Evolutionary conservation across 2,113 vertebrate species (phyloP).

Genomic region (Stomatorhinus ivindoensis): DNA sequence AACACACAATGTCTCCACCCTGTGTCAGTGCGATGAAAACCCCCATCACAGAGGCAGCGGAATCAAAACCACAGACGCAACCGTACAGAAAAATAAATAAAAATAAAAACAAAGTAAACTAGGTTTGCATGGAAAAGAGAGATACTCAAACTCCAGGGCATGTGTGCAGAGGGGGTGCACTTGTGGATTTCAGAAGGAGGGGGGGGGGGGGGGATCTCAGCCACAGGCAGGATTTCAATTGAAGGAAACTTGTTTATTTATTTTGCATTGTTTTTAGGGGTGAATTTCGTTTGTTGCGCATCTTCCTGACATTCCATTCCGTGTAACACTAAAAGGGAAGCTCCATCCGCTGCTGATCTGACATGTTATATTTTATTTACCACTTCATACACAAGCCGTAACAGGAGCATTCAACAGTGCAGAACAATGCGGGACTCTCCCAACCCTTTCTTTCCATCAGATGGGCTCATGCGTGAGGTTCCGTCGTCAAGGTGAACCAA

Average conservation of each 20-base stretch:
- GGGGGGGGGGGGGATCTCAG: constrained; percentile 12
- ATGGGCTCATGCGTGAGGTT: background rate
- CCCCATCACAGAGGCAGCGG: constrained; percentile 5
- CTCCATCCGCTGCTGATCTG: constrained; percentile 38
- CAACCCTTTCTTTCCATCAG: background rate
- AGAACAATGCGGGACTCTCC: background rate
- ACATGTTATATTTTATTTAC: constrained; percentile 58
- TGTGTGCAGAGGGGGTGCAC: constrained; percentile 22
- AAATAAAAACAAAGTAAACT: constrained; percentile 28
- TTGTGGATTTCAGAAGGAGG: constrained; percentile 26
- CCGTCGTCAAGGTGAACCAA: constrained; percentile 2
- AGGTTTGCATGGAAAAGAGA: constrained; percentile 22
- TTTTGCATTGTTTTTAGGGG: constrained; percentile 26
- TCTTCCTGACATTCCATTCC: constrained; percentile 46
- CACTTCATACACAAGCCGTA: constrained; percentile 34
- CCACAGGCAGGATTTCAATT: constrained; percentile 28
- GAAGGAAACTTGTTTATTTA: constrained; percentile 27
- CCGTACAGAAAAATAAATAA: background rate
- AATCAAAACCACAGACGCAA: background rate
- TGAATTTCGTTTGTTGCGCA: constrained; percentile 28
- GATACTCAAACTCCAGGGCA: constrained; percentile 30
- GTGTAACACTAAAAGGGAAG: constrained; percentile 42
- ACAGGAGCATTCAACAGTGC: constrained; percentile 22
- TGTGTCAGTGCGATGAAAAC: background rate
- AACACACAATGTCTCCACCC: background rate